Percentiles rank a stretch among this genome's conserved stretches.
These are phyloP conservation scores for Ditylenchus weischeri DNA, from an alignment of 2,888 invertebrate genomes.

Conservation along the genomic window DNA sequence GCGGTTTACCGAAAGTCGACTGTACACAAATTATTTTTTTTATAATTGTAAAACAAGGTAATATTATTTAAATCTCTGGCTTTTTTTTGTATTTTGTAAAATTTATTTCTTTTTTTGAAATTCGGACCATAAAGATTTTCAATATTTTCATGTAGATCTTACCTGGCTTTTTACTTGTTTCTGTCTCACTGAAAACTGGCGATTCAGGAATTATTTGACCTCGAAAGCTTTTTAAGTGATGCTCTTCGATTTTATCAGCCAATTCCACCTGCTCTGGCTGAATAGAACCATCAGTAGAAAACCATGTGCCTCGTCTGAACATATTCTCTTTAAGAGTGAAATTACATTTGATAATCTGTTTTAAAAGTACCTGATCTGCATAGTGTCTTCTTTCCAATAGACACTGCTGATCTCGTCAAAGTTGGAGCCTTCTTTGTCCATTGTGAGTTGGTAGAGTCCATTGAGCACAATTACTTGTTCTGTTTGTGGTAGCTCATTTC, in stretches of 20 bases:
- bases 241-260: slow-evolving; percentile 66
- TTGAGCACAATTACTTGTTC: slow-evolving; percentile 52
- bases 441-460: slow-evolving; percentile 43
- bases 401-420: slow-evolving; percentile 29
- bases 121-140: no score
- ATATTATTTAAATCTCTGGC: no score
- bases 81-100: no score
- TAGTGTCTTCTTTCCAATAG: slow-evolving; percentile 64
- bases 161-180: slow-evolving; percentile 57
- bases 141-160: slow-evolving; percentile 14
- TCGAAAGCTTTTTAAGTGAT: slow-evolving; percentile 67
- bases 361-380: slow-evolving; percentile 50
- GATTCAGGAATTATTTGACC: slow-evolving; percentile 58
- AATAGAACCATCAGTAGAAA: slow-evolving; percentile 66
- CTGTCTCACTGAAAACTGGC: slow-evolving; percentile 52
- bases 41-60: no score
- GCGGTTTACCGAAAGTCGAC: no score
- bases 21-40: no score
- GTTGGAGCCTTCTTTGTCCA: slow-evolving; percentile 16
- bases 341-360: no score
- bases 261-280: slow-evolving; percentile 68
- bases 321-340: no score
- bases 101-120: no score
- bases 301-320: slow-evolving; percentile 68
- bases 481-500: slow-evolving; percentile 25